Conservation (phyloP, 2,888 invertebrate genomes). For the Gymnocheta viridis region DNA sequence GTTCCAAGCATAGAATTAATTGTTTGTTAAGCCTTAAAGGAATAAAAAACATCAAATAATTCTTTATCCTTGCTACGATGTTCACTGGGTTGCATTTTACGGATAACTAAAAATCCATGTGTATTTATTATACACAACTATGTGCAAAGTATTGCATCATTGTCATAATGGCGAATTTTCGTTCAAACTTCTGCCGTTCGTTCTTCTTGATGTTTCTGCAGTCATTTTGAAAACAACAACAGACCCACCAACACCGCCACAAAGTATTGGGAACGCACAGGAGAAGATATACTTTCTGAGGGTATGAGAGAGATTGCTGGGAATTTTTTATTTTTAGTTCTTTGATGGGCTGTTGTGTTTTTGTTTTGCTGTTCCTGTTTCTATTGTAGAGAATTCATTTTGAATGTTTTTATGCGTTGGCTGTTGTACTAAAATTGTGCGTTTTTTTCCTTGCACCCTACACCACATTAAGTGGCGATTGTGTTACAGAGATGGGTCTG, state of each 20-base stretch:
- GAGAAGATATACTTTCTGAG: too few relatives aligned
- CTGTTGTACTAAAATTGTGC: slow-evolving; percentile 33
- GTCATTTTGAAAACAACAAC: slow-evolving; percentile 41
- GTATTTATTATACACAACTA: background rate
- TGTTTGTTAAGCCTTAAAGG: too few relatives aligned
- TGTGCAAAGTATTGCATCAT: slow-evolving; percentile 59
- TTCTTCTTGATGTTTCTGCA: background rate
- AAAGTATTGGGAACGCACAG: too few relatives aligned
- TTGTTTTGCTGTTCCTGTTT: slow-evolving; percentile 31
- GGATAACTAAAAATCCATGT: background rate
- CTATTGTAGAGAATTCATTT: slow-evolving; percentile 54
- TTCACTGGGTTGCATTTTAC: background rate
- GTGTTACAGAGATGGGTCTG: too few relatives aligned
- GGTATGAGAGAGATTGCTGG: background rate
- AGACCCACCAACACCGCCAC: background rate
- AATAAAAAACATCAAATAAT: too few relatives aligned
- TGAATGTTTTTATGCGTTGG: slow-evolving; percentile 54
- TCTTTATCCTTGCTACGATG: too few relatives aligned
- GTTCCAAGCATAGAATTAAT: too few relatives aligned
- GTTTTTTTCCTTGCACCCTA: slow-evolving; percentile 12
- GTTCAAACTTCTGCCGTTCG: slow-evolving; percentile 18
- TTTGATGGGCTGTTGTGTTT: slow-evolving; percentile 23
- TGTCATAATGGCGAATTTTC: slow-evolving; percentile 30
- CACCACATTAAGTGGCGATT: background rate
- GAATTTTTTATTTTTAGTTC: slow-evolving; percentile 17